Percentiles rank a stretch among this genome's conserved stretches.
Conservation (phyloP, 1,140 invertebrate species). For the Sitodiplosis mosellana region DNA sequence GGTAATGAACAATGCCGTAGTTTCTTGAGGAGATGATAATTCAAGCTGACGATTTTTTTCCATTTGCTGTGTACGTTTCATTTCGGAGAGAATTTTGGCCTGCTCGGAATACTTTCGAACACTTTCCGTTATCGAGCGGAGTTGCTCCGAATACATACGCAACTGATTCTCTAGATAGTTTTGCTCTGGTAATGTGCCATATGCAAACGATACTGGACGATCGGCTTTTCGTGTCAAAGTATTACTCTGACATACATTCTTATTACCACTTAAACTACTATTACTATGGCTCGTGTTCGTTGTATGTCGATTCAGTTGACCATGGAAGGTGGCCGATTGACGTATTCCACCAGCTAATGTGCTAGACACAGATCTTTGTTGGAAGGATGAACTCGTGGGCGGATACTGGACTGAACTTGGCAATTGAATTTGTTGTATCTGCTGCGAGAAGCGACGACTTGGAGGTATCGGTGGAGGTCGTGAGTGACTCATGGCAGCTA, state of each 20-base stretch:
- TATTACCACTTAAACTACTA: background rate
- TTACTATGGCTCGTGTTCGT: background rate
- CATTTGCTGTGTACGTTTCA: constrained; percentile 21
- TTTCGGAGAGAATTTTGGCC: constrained; percentile 20
- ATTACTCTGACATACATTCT: background rate
- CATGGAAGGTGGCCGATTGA: constrained; percentile 21
- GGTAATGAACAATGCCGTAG: background rate
- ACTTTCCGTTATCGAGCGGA: constrained; percentile 22
- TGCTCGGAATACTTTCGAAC: constrained; percentile 24
- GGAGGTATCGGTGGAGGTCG: background rate
- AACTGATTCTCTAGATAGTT: constrained; percentile 22
- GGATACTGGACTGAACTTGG: too few relatives aligned
- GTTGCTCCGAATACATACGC: constrained; percentile 21
- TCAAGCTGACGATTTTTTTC: constrained; percentile 7
- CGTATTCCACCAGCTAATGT: constrained; percentile 10
- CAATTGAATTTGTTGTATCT: background rate
- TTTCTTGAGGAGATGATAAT: background rate
- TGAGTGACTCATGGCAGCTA: background rate
- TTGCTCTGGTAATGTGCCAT: constrained; percentile 17
- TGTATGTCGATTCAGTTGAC: constrained; percentile 5
- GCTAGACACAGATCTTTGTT: too few relatives aligned
- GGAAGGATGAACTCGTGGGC: too few relatives aligned
- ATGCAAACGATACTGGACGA: constrained; percentile 20
- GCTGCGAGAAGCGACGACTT: background rate
- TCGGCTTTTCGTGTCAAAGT: constrained; percentile 1